Evolutionary conservation across 2,113 vertebrate genomes (phyloP), one percentile per base, ranked within the genome.

Genomic region (Scortum barcoo): DNA sequence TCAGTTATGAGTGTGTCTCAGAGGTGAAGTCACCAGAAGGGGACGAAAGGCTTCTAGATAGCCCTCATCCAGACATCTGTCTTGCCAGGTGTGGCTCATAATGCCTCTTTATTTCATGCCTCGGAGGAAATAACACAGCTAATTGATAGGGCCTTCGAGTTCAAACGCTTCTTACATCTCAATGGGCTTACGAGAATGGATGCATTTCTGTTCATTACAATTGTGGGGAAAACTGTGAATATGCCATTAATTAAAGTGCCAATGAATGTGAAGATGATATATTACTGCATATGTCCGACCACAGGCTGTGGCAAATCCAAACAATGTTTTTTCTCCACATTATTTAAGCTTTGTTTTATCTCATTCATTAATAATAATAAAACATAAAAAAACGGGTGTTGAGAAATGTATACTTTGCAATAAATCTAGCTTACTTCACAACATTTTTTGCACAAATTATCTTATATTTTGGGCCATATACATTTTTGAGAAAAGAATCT

Each of bases 71-170:
- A 30, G 44, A 79, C 86, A 81, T 89, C 86, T 86, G 90, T 80
- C 68, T 83, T 22, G 28, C 78, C 88, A 88, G 70, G 72, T 91
- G 80, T 79, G 33, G 66, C 60, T 76, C 50, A 57, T 66, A 73
- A 80, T 80, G 70, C 50, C 53, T 74, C 65, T 80, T 79, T 46
- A 86, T 75, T 63, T 68, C 3, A 6, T 50, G 50, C 50, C 72
- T 68, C 51, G 14, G 22, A 73, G 86, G 70, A 81, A 87, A 89
- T 75, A 84, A 53, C 79, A 69, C n/a, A 0, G 63, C 26, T 90
- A 81, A 87, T 84, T 85, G 70, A 76, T 80, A 51, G 83, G 68
- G 54, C 75, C 76, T 74, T 61, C 0, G n/a, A 83, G 87, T 84
- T 92, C 38, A 88, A 85, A 70, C 14, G 14, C 33, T 30, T 62